Evolutionary conservation across 2,888 invertebrate species (phyloP).

Genomic region (Teinopalpus imperialis): DNA sequence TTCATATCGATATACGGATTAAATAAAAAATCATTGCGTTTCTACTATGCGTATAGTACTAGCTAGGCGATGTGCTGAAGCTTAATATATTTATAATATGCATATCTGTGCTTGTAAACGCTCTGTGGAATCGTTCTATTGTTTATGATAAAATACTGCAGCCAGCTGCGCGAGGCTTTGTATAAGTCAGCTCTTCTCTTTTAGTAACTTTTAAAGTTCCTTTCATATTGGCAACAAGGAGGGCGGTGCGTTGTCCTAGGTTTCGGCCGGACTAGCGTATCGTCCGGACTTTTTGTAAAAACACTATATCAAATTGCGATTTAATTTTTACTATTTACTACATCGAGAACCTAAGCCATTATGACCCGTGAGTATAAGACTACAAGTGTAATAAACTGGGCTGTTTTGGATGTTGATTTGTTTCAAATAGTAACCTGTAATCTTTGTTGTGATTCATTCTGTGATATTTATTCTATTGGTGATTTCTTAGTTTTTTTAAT

Average conservation of each 20-base stretch:
- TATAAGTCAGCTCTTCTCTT: conserved; percentile 50
- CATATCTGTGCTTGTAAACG: conserved; percentile 2
- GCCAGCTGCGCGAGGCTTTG: conserved; percentile 52
- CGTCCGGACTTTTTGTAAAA: conserved; percentile 62
- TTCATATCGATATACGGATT: too few species aligned
- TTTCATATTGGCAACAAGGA: conserved; percentile 57
- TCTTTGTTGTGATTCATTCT: not conserved
- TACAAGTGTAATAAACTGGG: too few species aligned
- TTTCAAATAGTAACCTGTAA: conserved; percentile 5
- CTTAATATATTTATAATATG: not conserved
- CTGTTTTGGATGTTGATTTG: not conserved
- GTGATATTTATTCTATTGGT: conserved; percentile 15
- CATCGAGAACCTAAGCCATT: conserved; percentile 47
- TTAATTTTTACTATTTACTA: conserved; percentile 38
- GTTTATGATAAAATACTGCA: conserved; percentile 42
- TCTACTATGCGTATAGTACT: too few species aligned
- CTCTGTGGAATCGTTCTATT: conserved; percentile 28
- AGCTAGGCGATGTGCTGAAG: too few species aligned
- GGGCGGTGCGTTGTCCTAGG: conserved; percentile 82
- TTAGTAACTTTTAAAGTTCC: conserved; percentile 63
- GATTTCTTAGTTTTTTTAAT: conserved; percentile 12
- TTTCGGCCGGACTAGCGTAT: conserved; percentile 81
- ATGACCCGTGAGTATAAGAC: conserved; percentile 74
- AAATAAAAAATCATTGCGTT: too few species aligned
- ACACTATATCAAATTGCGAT: conserved; percentile 36